A percentile compares a stretch with the other conserved stretches of the same genome.
Conservation (phyloP, 1,140 invertebrate species). For the Bombus polaris region DNA sequence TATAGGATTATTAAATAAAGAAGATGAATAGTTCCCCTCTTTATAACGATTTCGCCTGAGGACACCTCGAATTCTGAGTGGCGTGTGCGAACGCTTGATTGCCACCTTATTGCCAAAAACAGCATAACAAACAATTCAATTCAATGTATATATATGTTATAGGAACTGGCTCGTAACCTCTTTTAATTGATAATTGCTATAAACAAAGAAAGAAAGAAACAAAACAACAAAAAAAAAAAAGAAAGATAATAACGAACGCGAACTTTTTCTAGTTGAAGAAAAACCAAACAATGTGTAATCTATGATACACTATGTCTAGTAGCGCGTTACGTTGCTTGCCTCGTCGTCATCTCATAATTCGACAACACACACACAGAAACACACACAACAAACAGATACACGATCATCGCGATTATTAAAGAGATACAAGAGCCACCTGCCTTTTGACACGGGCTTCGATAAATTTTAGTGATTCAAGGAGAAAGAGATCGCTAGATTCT, state of each 20-base stretch:
- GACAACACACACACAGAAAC: slow-evolving; percentile 9
- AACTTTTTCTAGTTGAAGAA: slow-evolving; percentile 66
- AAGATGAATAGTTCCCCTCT: not conserved
- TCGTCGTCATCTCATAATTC: slow-evolving; percentile 65
- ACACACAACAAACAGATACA: not conserved
- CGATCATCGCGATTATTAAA: no score
- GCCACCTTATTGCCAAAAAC: slow-evolving; percentile 49
- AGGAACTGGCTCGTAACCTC: slow-evolving; percentile 58
- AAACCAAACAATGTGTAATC: slow-evolving; percentile 65
- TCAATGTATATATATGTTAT: slow-evolving; percentile 71
- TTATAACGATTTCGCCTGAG: slow-evolving; percentile 9
- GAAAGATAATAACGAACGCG: slow-evolving; percentile 7
- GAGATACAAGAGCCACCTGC: slow-evolving; percentile 27
- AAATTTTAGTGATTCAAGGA: not conserved
- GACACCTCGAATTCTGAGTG: slow-evolving; percentile 12
- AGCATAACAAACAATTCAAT: slow-evolving; percentile 53
- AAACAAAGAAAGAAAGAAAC: slow-evolving; percentile 16
- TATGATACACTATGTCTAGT: slow-evolving; percentile 62
- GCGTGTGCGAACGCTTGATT: slow-evolving; percentile 42
- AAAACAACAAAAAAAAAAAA: not conserved
- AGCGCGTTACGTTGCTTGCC: slow-evolving; percentile 68
- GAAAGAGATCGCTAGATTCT: not conserved
- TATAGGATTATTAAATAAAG: not conserved
- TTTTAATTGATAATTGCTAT: slow-evolving; percentile 59
- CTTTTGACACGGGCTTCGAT: slow-evolving; percentile 11